These are phyloP conservation scores for Athrips mouffetella DNA, from an alignment of 2,888 invertebrate genomes.

Conservation along the genomic window DNA sequence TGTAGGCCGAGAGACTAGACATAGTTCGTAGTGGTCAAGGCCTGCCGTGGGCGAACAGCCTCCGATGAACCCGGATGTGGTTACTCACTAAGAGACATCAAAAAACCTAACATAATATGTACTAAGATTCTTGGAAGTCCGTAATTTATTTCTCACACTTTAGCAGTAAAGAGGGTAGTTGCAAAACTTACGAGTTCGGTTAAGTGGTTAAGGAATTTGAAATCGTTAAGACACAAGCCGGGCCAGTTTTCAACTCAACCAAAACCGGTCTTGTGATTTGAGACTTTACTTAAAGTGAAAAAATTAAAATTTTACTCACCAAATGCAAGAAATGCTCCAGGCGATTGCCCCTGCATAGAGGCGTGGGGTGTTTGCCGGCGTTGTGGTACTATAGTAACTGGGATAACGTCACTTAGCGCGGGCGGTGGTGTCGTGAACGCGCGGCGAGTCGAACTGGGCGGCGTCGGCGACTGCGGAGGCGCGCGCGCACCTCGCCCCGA, in stretches of 20 bases:
- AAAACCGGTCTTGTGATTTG: conserved; percentile 31
- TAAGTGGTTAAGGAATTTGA: conserved; percentile 25
- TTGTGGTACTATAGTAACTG: conserved; percentile 7
- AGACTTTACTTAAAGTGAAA: conserved; percentile 13
- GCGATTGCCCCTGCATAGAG: not conserved
- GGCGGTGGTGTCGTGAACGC: conserved; percentile 56
- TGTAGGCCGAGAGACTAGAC: conserved; percentile 32
- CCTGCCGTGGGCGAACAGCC: conserved; percentile 58
- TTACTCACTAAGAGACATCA: conserved; percentile 29
- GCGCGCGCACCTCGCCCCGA: conserved; percentile 49
- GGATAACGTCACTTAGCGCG: conserved; percentile 26
- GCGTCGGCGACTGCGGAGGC: conserved; percentile 38
- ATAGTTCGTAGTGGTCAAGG: conserved; percentile 70
- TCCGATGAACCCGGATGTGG: conserved; percentile 67
- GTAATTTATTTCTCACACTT: not conserved
- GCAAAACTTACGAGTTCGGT: conserved; percentile 30
- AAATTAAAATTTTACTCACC: conserved; percentile 12
- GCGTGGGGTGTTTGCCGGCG: conserved; percentile 4
- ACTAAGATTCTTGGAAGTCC: not conserved
- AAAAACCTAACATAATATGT: conserved; percentile 24
- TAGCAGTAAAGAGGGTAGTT: conserved; percentile 23
- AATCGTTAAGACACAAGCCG: conserved; percentile 21
- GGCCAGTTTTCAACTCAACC: conserved; percentile 24
- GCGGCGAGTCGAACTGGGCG: conserved; percentile 54
- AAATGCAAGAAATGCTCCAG: not conserved